These are phyloP conservation scores for Ochotona princeps DNA, from an alignment of 2,113 vertebrate species.

Conservation along the genomic window DNA sequence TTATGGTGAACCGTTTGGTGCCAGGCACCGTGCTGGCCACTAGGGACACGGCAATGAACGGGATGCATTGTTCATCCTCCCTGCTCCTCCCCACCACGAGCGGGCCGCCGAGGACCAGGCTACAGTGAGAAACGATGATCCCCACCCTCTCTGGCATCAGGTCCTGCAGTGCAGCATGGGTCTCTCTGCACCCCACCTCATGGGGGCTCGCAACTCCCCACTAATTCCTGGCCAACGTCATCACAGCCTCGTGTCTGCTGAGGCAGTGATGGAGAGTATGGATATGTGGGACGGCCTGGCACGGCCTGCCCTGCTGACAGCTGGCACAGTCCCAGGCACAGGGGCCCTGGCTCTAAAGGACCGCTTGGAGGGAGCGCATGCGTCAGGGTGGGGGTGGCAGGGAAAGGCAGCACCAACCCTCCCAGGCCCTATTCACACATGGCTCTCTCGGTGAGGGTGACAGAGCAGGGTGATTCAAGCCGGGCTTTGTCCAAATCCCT, in stretches of 20 bases:
- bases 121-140: no score
- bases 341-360: slow-evolving; percentile 66
- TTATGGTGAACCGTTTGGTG: slow-evolving; percentile 62
- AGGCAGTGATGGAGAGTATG: not conserved
- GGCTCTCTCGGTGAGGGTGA: slow-evolving; percentile 29
- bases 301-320: slow-evolving; percentile 66
- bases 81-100: not conserved
- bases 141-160: not conserved
- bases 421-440: slow-evolving; percentile 71
- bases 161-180: not conserved
- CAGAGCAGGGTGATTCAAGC: slow-evolving; percentile 52
- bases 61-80: slow-evolving; percentile 68
- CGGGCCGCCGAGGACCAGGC: no score
- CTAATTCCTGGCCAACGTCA: not conserved
- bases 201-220: not conserved
- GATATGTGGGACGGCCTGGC: slow-evolving; percentile 46
- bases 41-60: slow-evolving; percentile 68
- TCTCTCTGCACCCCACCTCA: not conserved
- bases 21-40: slow-evolving; percentile 65
- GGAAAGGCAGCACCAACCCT: slow-evolving; percentile 74
- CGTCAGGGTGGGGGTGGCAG: not conserved
- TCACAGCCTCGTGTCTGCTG: slow-evolving; percentile 1
- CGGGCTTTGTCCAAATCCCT: slow-evolving; percentile 72
- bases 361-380: slow-evolving; percentile 47
- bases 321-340: slow-evolving; percentile 65